Evolutionary conservation across 2,797 vertebrate genomes (phyloP), one percentile per base, ranked within the genome.

Genomic region (Bradypodion ventrale): DNA sequence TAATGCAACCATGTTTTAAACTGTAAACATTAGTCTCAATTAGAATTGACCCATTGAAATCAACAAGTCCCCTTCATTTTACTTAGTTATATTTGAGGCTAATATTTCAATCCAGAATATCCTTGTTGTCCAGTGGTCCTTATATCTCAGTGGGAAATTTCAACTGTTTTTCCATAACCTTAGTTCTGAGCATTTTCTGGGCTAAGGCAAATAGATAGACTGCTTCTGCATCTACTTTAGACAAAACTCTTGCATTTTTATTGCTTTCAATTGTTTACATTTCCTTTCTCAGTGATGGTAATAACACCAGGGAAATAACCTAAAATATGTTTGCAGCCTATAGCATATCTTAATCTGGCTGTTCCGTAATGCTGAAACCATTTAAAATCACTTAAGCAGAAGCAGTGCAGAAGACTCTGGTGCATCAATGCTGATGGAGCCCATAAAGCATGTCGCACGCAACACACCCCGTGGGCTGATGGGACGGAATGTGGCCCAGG

Each of bases 401-500:
- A 97, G 93, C 98, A 99, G 94, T 99, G 99, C 92, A 96, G 97
- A 59, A 96, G 99, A 85, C 96, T 99, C 83, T 99, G 99, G 98
- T 99, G 99, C 89, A 98, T 97, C 79, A 98, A 98, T 76, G 96
- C 97, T 0, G 98, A 98, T 29, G 98, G 98, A 0, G 97, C 96
- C 0, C 97, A 98, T 95, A 97, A 97, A 80, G 98, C 98, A 92
- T 99, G 99, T 94, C 97, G 97, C 84, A 99, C 99, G 8, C 99
- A 99, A 12, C 99, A 99, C 95, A 99, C 99, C 3, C 99, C 99
- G 3, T 99, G 98, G 98, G 98, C 99, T 1, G 99, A 99, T 0
- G 99, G 99, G 73, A 99, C 99, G 0, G 98, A 99, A 88, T 99
- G 99, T 88, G 97, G 97, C 78, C 95, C 96, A 16, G 98, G 98